These are phyloP conservation scores for Oithona nana DNA, from an alignment of 2,888 invertebrate genomes.

Conservation along the genomic window DNA sequence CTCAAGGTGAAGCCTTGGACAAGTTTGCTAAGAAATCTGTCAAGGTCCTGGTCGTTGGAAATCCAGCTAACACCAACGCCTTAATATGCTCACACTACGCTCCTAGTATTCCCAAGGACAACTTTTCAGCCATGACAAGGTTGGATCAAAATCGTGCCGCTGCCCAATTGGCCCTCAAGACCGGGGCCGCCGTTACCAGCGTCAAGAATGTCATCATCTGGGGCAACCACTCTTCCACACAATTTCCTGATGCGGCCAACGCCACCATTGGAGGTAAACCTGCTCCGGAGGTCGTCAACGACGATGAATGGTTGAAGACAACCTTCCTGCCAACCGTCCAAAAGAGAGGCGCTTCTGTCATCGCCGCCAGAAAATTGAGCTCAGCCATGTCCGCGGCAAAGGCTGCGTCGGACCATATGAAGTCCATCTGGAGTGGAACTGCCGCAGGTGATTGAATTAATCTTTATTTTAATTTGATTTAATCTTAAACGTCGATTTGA, in stretches of 20 bases:
- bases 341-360: conserved; percentile 91
- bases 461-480: neutral
- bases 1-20: conserved; percentile 81
- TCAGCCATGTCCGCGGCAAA: conserved; percentile 98
- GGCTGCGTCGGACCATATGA: conserved; percentile 93
- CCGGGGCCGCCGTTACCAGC: conserved; percentile 30
- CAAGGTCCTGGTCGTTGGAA: conserved; percentile 91
- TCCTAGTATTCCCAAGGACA: conserved; percentile 81
- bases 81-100: conserved; percentile 85
- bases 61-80: conserved; percentile 98
- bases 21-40: conserved; percentile 74
- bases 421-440: conserved; percentile 85
- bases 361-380: conserved; percentile 89
- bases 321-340: conserved; percentile 79
- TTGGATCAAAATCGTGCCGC: conserved; percentile 94
- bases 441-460: conserved; percentile 32
- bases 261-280: conserved; percentile 36
- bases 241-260: conserved; percentile 78
- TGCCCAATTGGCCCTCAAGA: conserved; percentile 40
- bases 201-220: conserved; percentile 87
- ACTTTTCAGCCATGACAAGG: conserved; percentile 94
- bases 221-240: conserved; percentile 98
- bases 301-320: conserved; percentile 57
- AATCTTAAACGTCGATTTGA: neutral
- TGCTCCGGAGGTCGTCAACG: conserved; percentile 51